A percentile compares a stretch with the other conserved stretches of the same genome.
These are phyloP conservation scores for Sebastes minor DNA, from an alignment of 2,797 vertebrate species.

Conservation along the genomic window DNA sequence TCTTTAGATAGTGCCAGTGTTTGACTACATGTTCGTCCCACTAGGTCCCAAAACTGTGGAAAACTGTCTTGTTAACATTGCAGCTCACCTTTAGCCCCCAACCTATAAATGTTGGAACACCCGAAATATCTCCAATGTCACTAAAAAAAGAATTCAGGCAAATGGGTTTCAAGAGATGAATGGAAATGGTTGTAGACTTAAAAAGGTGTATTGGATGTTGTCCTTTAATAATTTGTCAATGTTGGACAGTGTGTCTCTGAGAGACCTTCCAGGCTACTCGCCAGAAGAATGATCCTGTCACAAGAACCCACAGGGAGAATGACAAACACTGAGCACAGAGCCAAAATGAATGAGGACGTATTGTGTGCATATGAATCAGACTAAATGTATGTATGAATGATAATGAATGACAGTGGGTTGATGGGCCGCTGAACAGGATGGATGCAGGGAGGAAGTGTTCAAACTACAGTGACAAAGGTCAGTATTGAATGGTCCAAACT, in stretches of 20 bases:
- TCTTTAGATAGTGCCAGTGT: neutral
- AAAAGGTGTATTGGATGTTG: neutral
- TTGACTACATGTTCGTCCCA: neutral
- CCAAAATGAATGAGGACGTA: conserved; percentile 12
- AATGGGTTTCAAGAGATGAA: neutral
- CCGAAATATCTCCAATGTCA: fast-evolving
- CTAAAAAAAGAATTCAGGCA: neutral
- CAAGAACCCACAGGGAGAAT: neutral
- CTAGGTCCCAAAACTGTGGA: neutral
- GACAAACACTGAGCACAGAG: neutral
- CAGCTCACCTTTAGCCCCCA: neutral
- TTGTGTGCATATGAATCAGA: conserved; percentile 30
- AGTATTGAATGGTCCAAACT: neutral
- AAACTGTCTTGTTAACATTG: neutral
- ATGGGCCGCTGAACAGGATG: neutral
- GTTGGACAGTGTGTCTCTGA: neutral
- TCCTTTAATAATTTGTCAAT: neutral
- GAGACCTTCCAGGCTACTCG: neutral
- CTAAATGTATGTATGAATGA: conserved; percentile 26
- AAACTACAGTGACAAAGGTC: neutral
- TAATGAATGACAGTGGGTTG: conserved; percentile 7
- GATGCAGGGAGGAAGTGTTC: neutral
- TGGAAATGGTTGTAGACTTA: neutral
- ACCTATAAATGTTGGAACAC: neutral
- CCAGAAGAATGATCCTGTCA: conserved; percentile 28